Percentiles rank a stretch among this genome's conserved stretches.
Evolutionary conservation across 2,888 invertebrate genomes (phyloP).

Genomic region (Digitonthophagus gazella): DNA sequence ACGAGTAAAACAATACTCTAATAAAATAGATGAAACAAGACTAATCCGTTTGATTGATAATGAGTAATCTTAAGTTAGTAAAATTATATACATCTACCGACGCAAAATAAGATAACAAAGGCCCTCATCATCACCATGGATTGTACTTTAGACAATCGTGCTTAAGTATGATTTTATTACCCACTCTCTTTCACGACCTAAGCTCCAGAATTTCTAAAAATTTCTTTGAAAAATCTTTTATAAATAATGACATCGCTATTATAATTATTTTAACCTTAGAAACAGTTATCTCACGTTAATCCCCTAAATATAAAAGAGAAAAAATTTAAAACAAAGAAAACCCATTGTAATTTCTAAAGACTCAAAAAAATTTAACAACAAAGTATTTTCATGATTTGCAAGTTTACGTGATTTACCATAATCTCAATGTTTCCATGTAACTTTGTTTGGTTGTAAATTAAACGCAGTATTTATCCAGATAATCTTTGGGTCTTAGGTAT

Average conservation of each 20-base stretch:
- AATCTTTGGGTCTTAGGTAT: not conserved
- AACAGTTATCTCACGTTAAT: not conserved
- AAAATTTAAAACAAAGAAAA: not conserved
- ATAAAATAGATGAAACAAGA: not conserved
- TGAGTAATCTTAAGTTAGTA: too few relatives aligned
- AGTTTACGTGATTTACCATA: not conserved
- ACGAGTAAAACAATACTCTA: not conserved
- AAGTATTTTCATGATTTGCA: not conserved
- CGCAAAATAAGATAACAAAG: not conserved
- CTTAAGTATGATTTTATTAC: too few relatives aligned
- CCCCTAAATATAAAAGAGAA: not conserved
- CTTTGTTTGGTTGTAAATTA: not conserved
- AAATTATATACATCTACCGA: not conserved
- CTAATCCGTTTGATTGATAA: not conserved
- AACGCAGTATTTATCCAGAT: not conserved
- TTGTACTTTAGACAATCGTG: too few relatives aligned
- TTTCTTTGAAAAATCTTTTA: not conserved
- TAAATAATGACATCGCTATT: not conserved
- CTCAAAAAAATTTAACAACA: not conserved
- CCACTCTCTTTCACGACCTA: too few relatives aligned
- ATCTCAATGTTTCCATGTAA: not conserved
- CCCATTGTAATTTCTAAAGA: not conserved
- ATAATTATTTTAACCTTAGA: not conserved
- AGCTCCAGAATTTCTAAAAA: too few relatives aligned
- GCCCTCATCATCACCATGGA: too few relatives aligned